Base-by-base conservation (phyloP, 2,888 invertebrate species). In the Pseudococcus jackbeardsleyi region DNA sequence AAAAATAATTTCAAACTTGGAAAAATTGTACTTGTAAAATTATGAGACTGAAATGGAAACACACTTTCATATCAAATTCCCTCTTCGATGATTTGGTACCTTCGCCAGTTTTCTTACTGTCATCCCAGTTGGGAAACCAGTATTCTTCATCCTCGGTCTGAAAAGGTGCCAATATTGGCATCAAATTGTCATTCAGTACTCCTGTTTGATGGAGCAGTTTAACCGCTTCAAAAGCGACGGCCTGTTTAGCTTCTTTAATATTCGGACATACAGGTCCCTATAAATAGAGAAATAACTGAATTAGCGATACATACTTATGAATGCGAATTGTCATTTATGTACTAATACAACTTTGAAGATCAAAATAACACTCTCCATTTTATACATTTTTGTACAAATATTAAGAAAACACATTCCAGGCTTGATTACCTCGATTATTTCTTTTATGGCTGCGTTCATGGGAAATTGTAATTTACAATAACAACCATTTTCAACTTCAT, bases 141-240 rank as follows among this genome's bases (percentile, higher is more conserved):
- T 91, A 91, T 42, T 93, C 92, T 12, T 93, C 92, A 87, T 93
- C 92, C 2, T 91, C 89, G 88, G 91, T 91, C 54, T 93, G 92
- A 64, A 54, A 68, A 22, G 64, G 54, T 68, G 84, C 54, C 90
- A 92, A 15, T 17, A 92, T 89, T 0, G 98, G 98, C 89, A 95
- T 90, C 88, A 98, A 92, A 50, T 94, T 93, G 46, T 95, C 93
- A 89, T 94, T 93, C 0, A 99, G 92, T 91, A 97, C 97, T 0
- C 95, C 95, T 11, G 91, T 90, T 90, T 94, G 89, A 90, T 97
- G 95, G 6, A 99, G 92, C 90, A 92, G 91, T 88, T 94, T 93
- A 91, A 97, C 97, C 0, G 95, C 94, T 89, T 94, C 94, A 89
- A 98, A 92, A 0, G 97, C 98, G 0, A 95, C 97, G 0, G 96